Percentiles rank a stretch among this genome's conserved stretches.
Evolutionary conservation across 2,888 invertebrate genomes (phyloP).

Genomic region (Leptinotarsa peninsularis): DNA sequence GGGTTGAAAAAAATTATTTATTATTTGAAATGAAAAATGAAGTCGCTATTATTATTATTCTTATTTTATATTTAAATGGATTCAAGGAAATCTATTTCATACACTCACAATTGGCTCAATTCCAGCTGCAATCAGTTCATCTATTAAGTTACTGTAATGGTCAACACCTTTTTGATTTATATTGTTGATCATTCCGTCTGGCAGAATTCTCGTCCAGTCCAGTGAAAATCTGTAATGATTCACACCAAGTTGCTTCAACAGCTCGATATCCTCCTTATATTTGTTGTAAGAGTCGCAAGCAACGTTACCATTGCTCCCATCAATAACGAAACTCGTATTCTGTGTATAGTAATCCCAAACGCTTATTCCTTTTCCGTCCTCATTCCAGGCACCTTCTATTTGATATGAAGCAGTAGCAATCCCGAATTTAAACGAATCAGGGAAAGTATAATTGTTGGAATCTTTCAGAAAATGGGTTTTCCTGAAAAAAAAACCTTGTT

Average conservation of each 20-base stretch:
- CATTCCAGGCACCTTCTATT: slow-evolving; percentile 54
- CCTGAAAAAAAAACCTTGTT: no score
- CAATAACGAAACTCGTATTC: slow-evolving; percentile 61
- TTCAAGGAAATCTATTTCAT: not conserved
- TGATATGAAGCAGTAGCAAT: slow-evolving; percentile 46
- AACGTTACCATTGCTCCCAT: slow-evolving; percentile 70
- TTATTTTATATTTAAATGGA: no score
- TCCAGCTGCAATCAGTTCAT: slow-evolving; percentile 70
- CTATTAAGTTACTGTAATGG: slow-evolving; percentile 82
- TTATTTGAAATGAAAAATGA: no score
- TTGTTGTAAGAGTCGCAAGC: slow-evolving; percentile 77
- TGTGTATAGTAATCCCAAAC: slow-evolving; percentile 79
- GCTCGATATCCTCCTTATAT: slow-evolving; percentile 70
- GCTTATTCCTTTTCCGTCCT: slow-evolving; percentile 71
- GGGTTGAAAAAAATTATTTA: no score
- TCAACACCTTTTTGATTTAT: slow-evolving; percentile 78
- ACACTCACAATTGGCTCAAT: slow-evolving; percentile 72
- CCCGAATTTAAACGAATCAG: slow-evolving; percentile 42
- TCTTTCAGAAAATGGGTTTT: no score
- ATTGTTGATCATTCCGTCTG: slow-evolving; percentile 74
- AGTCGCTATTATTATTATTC: no score
- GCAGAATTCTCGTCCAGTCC: slow-evolving; percentile 75
- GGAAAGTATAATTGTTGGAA: slow-evolving; percentile 33
- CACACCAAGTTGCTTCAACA: slow-evolving; percentile 70
- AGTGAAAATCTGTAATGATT: slow-evolving; percentile 72